Evolutionary conservation across 92 coral and sea anemone genomes (phyloP).

Genomic region (Palythoa grandiflora): DNA sequence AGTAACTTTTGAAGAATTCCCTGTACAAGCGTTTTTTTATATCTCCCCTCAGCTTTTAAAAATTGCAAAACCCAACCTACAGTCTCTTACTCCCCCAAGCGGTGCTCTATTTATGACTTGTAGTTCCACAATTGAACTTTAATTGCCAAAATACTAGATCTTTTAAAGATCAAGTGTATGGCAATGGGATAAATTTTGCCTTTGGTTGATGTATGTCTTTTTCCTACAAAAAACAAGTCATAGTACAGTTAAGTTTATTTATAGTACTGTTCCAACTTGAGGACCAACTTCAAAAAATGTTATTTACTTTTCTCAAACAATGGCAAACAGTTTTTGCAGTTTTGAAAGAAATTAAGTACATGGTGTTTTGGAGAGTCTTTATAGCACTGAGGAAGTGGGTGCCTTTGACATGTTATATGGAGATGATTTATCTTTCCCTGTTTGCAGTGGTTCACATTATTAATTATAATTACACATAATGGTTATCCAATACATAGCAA

Average conservation of each 20-base stretch:
- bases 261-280: constrained; percentile 28
- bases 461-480: not conserved
- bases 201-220: constrained; percentile 13
- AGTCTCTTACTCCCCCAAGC: constrained; percentile 9
- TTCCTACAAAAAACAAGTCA: constrained; percentile 15
- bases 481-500: constrained; percentile 11
- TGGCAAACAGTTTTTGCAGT: constrained; percentile 21
- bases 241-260: constrained; percentile 15
- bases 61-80: constrained; percentile 23
- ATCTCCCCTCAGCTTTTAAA: constrained; percentile 14
- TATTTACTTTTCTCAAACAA: constrained; percentile 7
- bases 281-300: constrained; percentile 17
- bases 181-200: constrained; percentile 22
- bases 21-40: constrained; percentile 19
- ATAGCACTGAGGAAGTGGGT: constrained; percentile 14
- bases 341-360: constrained; percentile 32
- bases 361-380: constrained; percentile 10
- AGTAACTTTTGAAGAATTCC: constrained; percentile 38
- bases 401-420: constrained; percentile 20
- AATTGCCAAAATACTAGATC: constrained; percentile 10
- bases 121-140: constrained; percentile 9
- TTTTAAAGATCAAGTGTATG: constrained; percentile 31
- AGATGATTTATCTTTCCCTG: constrained; percentile 12
- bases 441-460: constrained; percentile 21
- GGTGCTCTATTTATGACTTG: constrained; percentile 25